Base-by-base conservation (phyloP, 1,140 invertebrate genomes). In the Sitodiplosis mosellana region DNA sequence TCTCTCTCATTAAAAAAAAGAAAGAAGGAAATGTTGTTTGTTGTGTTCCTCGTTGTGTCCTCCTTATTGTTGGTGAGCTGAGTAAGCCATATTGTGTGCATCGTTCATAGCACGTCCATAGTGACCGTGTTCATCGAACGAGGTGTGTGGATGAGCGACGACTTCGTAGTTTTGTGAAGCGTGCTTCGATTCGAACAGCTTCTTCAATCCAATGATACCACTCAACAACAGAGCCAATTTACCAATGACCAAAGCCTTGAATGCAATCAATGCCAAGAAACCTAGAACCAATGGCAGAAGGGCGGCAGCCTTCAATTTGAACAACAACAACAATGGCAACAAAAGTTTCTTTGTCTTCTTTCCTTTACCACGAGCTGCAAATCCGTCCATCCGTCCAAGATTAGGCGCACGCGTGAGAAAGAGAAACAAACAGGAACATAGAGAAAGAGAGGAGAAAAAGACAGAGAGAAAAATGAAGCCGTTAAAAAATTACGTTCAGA, bases 201-300 rank as follows among this genome's bases (percentile, higher is more conserved):
- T 87, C 67, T 87, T 83, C 50, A 87, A 64, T 5, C 76, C 81
- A 53, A 87, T 78, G 52, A 86, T 75, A 52, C 72, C 74, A 51
- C 80, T 76, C 47, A 87, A 72, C 38, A 85, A 72, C 8, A 87
- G 71, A 8, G 83, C 80, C 49, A 87, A 71, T 67, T 87, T 87
- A 59, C 81, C 81, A 52, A 86, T 73, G 42, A 86, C 68, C 45
- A 87, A 69, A 15, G 84, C 84, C 68, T 87, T 87, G 69, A 85
- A 78, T 6, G 83, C 82, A 27, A 85, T 69, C n/a, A 87, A 69
- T 8, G 80, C 83, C 46, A 87, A 71, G 57, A 75, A 79, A 51
- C 81, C 83, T 12, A 87, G 70, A 51, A 77, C 75, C 48, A 87
- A 67, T 17, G 83, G 83, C 54, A 84, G 77, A 21, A 87, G 69